Conservation (phyloP, 2,113 vertebrate genomes). For the Mirza zaza region DNA sequence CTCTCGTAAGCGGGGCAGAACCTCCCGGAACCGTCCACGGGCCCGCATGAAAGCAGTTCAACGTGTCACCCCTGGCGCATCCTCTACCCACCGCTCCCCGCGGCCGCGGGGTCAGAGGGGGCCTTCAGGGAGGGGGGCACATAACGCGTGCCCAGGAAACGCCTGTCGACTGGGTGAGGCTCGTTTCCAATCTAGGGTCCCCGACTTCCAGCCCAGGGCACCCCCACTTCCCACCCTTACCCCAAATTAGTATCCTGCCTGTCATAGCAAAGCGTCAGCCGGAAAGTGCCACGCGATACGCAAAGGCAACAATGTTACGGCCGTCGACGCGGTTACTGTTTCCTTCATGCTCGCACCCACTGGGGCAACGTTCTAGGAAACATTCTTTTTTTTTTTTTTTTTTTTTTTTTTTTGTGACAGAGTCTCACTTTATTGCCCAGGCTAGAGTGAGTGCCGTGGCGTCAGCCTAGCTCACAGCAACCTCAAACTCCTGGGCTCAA, state of each 20-base stretch:
- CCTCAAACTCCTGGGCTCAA: too few relatives aligned
- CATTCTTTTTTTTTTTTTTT: too few relatives aligned
- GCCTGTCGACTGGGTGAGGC: too few relatives aligned
- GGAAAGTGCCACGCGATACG: accelerated
- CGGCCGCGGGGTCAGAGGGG: neutral
- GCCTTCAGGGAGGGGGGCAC: neutral
- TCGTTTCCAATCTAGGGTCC: neutral
- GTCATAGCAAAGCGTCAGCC: neutral
- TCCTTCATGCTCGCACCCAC: neutral
- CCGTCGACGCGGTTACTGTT: accelerated
- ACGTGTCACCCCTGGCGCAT: too few relatives aligned
- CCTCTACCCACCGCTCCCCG: too few relatives aligned
- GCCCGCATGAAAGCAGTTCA: neutral
- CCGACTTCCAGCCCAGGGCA: neutral
- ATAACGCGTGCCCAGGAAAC: too few relatives aligned
- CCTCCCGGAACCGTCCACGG: neutral
- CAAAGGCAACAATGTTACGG: neutral
- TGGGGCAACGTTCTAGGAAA: neutral
- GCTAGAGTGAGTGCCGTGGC: too few relatives aligned
- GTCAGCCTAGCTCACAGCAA: too few relatives aligned
- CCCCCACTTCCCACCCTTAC: neutral
- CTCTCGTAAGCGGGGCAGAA: neutral
- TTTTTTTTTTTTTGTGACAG: too few relatives aligned
- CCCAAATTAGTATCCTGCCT: neutral
- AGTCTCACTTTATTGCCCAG: too few relatives aligned